Evolutionary conservation across 2,797 vertebrate genomes (phyloP).

Genomic region (Macroramphosus scolopax): DNA sequence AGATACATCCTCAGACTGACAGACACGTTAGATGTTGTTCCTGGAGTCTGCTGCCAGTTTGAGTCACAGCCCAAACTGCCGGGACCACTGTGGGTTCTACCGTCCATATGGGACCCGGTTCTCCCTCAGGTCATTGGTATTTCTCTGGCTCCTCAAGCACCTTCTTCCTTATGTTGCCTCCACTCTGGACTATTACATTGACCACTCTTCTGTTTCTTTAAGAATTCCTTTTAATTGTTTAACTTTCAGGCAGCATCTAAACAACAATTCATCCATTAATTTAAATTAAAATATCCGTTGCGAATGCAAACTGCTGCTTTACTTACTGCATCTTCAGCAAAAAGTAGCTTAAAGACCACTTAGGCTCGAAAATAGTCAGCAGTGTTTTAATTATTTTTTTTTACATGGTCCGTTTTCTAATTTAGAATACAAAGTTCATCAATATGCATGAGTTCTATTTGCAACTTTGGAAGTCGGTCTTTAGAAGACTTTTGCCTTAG

Average conservation of each 20-base stretch:
- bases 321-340: conserved; percentile 1
- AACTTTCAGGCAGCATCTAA: not conserved
- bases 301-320: conserved; percentile 6
- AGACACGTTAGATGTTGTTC: too few species aligned
- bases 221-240: too few species aligned
- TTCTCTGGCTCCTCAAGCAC: too few species aligned
- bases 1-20: too few species aligned
- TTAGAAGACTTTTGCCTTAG: not conserved
- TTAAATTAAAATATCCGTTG: not conserved
- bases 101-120: too few species aligned
- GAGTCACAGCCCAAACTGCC: too few species aligned
- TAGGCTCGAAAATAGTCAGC: conserved; percentile 3
- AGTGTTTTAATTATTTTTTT: not conserved
- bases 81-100: too few species aligned
- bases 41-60: too few species aligned
- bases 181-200: too few species aligned
- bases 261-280: not conserved
- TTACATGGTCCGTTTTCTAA: conserved; percentile 1
- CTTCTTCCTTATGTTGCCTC: too few species aligned
- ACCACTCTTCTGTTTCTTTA: too few species aligned
- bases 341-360: conserved; percentile 2
- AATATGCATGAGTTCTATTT: conserved; percentile 8
- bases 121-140: too few species aligned
- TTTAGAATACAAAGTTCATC: conserved; percentile 7
- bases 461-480: not conserved